Percentiles rank a stretch among this genome's conserved stretches.
These are phyloP conservation scores for Tethea ocularis DNA, from an alignment of 2,888 invertebrate species.

Conservation along the genomic window DNA sequence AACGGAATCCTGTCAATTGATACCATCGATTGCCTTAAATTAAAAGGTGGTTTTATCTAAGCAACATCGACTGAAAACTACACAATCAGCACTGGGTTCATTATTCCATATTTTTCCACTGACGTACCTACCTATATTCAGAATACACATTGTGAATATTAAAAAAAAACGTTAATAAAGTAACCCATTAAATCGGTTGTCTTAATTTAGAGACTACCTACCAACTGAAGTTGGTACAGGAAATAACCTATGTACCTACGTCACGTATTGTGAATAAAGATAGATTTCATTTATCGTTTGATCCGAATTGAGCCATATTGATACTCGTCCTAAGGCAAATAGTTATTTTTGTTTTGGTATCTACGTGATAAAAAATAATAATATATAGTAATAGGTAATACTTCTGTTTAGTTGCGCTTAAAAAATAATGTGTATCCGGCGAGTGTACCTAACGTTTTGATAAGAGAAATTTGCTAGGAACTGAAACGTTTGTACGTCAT, in stretches of 20 bases:
- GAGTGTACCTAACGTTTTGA: neutral
- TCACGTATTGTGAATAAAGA: neutral
- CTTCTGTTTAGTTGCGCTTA: neutral
- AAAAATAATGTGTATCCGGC: too few relatives aligned
- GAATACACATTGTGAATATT: neutral
- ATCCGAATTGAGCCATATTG: neutral
- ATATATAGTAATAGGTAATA: too few relatives aligned
- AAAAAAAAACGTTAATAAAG: too few relatives aligned
- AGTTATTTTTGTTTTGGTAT: too few relatives aligned
- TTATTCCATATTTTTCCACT: neutral
- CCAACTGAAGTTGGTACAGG: too few relatives aligned
- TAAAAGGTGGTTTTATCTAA: too few relatives aligned
- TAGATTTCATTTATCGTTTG: neutral
- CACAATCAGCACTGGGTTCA: neutral
- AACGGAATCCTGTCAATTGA: too few relatives aligned
- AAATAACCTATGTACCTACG: constrained; percentile 2
- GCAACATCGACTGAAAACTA: neutral
- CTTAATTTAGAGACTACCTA: neutral
- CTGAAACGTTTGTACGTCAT: neutral
- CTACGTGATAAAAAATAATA: too few relatives aligned
- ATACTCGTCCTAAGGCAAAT: neutral
- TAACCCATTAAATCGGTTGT: neutral
- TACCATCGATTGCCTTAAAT: too few relatives aligned
- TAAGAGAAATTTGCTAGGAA: neutral
- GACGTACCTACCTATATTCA: neutral